Conservation (phyloP, 2,113 vertebrate genomes). For the Tichodroma muraria region DNA sequence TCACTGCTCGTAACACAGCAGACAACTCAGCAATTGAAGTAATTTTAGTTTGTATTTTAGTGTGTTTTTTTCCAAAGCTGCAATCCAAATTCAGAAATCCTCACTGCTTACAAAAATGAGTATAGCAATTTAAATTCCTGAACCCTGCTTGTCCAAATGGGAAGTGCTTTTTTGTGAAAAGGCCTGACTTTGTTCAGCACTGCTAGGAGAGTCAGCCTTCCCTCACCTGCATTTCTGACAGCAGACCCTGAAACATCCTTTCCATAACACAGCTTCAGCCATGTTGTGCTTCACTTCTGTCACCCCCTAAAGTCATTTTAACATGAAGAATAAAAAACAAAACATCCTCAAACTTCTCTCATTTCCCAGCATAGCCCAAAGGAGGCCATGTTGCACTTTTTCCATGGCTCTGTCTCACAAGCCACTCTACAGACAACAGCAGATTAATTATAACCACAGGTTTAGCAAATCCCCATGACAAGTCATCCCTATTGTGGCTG, state of each 20-base stretch:
- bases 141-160: neutral
- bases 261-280: neutral
- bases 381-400: neutral
- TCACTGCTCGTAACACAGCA: neutral
- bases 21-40: neutral
- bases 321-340: neutral
- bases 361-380: constrained; percentile 39
- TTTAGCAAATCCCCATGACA: constrained; percentile 56
- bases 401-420: constrained; percentile 26
- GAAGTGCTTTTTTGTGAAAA: neutral
- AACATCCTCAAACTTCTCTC: constrained; percentile 3
- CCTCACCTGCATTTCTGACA: neutral
- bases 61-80: neutral
- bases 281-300: neutral
- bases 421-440: constrained; percentile 42
- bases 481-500: constrained; percentile 29
- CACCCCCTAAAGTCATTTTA: neutral
- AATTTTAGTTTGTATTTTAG: neutral
- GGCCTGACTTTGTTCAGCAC: neutral
- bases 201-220: neutral
- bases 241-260: neutral
- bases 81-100: neutral
- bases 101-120: neutral
- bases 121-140: neutral
- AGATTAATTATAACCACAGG: constrained; percentile 58